These are phyloP conservation scores for Callosobruchus maculatus DNA, from an alignment of 2,888 invertebrate genomes.

Conservation along the genomic window DNA sequence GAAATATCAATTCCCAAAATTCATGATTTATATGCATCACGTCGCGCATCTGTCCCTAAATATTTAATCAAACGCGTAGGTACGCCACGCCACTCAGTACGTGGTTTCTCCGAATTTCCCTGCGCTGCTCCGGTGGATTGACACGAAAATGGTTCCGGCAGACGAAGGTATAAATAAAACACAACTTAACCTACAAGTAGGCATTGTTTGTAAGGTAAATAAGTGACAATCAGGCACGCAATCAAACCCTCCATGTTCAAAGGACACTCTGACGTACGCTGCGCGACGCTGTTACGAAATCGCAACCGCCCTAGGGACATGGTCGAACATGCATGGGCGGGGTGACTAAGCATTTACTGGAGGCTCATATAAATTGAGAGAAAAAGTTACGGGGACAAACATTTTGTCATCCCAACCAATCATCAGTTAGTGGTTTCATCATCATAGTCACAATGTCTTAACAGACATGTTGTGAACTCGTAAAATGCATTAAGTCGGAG, in stretches of 20 bases:
- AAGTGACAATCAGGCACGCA: conserved; percentile 27
- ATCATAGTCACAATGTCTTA: no score
- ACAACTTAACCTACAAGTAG: conserved; percentile 20
- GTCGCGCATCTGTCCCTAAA: conserved; percentile 2
- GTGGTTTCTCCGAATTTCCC: conserved; percentile 7
- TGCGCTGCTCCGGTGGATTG: conserved; percentile 6
- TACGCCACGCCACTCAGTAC: conserved; percentile 5
- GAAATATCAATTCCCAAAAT: neutral
- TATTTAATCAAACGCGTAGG: conserved; percentile 12
- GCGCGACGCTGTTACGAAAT: neutral
- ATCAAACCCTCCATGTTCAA: conserved; percentile 1
- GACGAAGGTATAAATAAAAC: conserved; percentile 17
- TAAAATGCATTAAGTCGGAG: no score
- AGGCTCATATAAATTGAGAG: no score
- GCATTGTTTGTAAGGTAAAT: conserved; percentile 24
- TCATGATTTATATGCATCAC: neutral
- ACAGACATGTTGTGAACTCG: no score
- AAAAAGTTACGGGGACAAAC: no score
- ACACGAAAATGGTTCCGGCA: conserved; percentile 11
- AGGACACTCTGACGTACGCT: neutral
- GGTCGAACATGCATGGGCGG: neutral
- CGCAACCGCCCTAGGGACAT: neutral
- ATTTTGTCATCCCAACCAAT: no score
- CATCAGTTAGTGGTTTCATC: no score
- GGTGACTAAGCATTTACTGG: neutral